phyloP scores from a whole-genome alignment of 2,113 vertebrate species.

The Ceuthmochares aereus region DNA sequence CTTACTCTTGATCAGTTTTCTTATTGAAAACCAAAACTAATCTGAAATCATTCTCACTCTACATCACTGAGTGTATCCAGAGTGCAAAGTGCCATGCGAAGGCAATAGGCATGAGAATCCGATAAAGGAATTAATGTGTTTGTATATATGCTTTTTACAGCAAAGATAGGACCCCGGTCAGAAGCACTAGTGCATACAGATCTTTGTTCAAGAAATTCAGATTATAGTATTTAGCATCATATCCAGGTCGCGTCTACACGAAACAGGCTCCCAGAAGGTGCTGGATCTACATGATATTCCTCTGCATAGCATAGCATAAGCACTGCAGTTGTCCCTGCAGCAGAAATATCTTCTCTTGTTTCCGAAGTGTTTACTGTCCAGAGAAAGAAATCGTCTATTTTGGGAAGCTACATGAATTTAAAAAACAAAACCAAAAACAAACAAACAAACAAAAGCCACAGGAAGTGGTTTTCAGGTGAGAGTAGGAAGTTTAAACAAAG shows the following conservation, averaged over 20 bases:
- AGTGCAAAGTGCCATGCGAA: background rate
- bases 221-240: background rate
- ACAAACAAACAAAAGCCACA: background rate
- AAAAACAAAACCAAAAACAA: background rate
- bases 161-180: background rate
- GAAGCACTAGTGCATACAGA: background rate
- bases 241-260: fast-evolving
- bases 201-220: background rate
- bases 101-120: background rate
- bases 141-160: background rate
- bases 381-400: background rate
- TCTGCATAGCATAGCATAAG: background rate
- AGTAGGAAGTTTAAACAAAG: background rate
- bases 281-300: background rate
- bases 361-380: background rate
- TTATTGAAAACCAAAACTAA: background rate
- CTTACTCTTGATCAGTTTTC: background rate
- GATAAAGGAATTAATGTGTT: background rate
- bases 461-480: background rate
- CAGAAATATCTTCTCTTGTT: background rate
- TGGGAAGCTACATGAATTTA: background rate
- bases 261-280: background rate
- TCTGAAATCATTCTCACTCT: background rate
- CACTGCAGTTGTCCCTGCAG: background rate
- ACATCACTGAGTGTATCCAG: background rate